These are phyloP conservation scores for Seladonia tumulorum DNA, from an alignment of 2,888 invertebrate species.

Conservation along the genomic window DNA sequence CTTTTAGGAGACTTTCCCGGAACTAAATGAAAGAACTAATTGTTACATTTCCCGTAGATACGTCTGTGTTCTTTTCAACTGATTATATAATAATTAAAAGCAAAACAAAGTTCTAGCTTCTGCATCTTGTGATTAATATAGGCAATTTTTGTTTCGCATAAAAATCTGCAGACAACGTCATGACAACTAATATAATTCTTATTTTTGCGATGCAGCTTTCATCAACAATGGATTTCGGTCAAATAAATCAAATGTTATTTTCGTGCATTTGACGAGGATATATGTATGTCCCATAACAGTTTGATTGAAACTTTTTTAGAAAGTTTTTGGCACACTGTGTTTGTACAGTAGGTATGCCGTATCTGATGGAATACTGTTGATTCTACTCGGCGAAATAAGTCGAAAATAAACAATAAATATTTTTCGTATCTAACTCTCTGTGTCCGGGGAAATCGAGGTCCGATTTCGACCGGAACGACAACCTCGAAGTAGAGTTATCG, in stretches of 20 bases:
- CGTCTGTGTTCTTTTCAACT: background rate
- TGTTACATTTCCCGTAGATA: no score
- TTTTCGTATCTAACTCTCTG: background rate
- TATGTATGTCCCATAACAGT: background rate
- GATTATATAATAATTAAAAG: background rate
- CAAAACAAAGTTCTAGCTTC: no score
- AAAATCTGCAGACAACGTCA: background rate
- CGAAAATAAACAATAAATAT: conserved; percentile 3
- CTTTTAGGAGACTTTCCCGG: background rate
- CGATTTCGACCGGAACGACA: background rate
- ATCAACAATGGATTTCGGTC: background rate
- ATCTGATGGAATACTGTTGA: background rate
- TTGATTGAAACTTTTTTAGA: background rate
- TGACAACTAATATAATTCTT: background rate
- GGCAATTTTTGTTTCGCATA: background rate
- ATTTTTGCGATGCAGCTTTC: background rate
- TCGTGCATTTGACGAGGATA: background rate
- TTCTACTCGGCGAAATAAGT: background rate
- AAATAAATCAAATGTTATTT: background rate
- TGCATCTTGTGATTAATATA: background rate
- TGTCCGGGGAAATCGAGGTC: background rate
- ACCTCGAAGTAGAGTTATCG: background rate
- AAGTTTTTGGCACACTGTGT: background rate
- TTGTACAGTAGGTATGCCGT: background rate
- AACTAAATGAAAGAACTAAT: background rate